Evolutionary conservation across 2,797 vertebrate species (phyloP).

Genomic region (Orestias chungarensis): DNA sequence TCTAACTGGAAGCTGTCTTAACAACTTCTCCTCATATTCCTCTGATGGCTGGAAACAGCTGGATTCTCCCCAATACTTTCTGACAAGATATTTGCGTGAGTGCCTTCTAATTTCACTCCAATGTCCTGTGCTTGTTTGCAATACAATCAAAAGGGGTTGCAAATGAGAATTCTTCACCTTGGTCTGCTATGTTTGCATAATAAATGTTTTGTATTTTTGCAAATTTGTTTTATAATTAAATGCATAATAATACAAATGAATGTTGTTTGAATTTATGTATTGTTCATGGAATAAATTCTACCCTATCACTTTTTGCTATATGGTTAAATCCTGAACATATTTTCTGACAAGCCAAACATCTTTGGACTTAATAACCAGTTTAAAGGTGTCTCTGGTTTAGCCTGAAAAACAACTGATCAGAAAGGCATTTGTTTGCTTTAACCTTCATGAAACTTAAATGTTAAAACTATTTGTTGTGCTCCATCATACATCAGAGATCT

Average conservation of each 20-base stretch:
- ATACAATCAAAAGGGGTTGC: conserved; percentile 18
- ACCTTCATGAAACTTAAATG: too few relatives aligned
- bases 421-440: too few relatives aligned
- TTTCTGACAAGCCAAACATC: too few relatives aligned
- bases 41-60: conserved; percentile 49
- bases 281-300: conserved; percentile 32
- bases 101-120: conserved; percentile 20
- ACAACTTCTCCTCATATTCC: conserved; percentile 29
- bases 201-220: conserved; percentile 34
- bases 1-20: conserved; percentile 39
- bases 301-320: too few relatives aligned
- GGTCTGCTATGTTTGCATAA: conserved; percentile 11
- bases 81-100: conserved; percentile 19
- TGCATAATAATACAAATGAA: conserved; percentile 19
- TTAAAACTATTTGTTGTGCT: too few relatives aligned
- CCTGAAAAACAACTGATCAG: background rate
- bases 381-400: conserved; percentile 2
- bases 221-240: conserved; percentile 13
- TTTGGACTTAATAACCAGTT: conserved; percentile 4
- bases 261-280: background rate
- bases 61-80: conserved; percentile 49
- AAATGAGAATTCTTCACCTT: conserved; percentile 37
- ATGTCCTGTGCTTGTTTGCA: conserved; percentile 10
- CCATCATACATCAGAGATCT: too few relatives aligned
- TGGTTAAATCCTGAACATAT: conserved; percentile 31